These are phyloP conservation scores for Drosophila pectinifera DNA, from an alignment of 1,140 invertebrate species.

Conservation along the genomic window DNA sequence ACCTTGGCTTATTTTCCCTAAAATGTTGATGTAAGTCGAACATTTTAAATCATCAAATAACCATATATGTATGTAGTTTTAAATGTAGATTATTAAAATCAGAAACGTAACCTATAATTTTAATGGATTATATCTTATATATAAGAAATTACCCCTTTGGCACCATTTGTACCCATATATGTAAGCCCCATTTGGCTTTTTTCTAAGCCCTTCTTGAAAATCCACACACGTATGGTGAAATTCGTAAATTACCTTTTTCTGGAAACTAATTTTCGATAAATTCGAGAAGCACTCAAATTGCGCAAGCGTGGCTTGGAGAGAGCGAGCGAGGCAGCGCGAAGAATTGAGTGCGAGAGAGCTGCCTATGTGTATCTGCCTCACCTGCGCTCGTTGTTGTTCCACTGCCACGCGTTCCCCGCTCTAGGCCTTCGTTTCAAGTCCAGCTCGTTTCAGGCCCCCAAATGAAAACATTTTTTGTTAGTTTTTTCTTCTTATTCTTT, in stretches of 20 bases:
- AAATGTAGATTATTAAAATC: not conserved
- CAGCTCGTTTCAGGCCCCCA: slow-evolving; percentile 4
- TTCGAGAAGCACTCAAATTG: slow-evolving; percentile 22
- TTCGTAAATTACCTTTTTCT: slow-evolving; percentile 4
- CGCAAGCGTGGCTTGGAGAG: slow-evolving; percentile 36
- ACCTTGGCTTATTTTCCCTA: no score
- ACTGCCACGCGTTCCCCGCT: slow-evolving; percentile 18
- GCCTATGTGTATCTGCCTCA: not conserved
- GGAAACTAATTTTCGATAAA: not conserved
- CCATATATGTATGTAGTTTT: not conserved
- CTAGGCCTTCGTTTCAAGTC: slow-evolving; percentile 8
- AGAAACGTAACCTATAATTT: not conserved
- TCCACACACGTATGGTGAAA: not conserved
- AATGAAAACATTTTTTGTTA: slow-evolving; percentile 27
- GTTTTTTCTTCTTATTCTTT: slow-evolving; percentile 14
- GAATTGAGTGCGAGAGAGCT: slow-evolving; percentile 7
- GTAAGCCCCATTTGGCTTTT: not conserved
- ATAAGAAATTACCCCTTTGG: no score
- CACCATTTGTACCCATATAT: no score
- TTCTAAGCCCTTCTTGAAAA: not conserved
- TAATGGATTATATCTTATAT: no score
- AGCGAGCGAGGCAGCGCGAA: not conserved
- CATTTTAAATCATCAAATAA: no score
- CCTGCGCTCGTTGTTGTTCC: slow-evolving; percentile 18
- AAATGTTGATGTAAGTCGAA: no score